Percentiles rank a stretch among this genome's conserved stretches.
Conservation (phyloP, 2,113 vertebrate genomes). For the Thalassarche chlororhynchos region DNA sequence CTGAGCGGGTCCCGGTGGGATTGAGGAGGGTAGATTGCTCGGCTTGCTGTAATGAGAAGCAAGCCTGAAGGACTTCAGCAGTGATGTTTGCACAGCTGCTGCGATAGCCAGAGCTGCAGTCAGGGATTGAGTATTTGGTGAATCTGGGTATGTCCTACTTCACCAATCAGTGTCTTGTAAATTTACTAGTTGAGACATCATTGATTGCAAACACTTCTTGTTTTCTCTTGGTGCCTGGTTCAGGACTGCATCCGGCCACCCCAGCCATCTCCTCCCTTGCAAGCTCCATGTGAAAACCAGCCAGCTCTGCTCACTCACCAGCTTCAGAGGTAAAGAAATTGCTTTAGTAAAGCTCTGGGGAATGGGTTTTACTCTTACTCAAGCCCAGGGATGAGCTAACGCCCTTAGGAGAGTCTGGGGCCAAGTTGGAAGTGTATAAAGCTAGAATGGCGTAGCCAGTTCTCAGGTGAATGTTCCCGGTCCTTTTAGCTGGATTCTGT, state of each 20-base stretch:
- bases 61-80: not conserved
- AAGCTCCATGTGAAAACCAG: conserved; percentile 94
- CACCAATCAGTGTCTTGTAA: not conserved
- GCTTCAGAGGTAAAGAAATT: conserved; percentile 89
- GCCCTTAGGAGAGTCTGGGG: not conserved
- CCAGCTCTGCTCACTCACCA: conserved; percentile 98
- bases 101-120: not conserved
- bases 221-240: conserved; percentile 18
- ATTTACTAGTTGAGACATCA: not conserved
- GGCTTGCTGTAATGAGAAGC: not conserved
- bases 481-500: not conserved
- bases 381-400: not conserved
- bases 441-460: not conserved
- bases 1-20: not conserved
- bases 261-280: conserved; percentile 81
- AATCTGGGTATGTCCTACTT: not conserved
- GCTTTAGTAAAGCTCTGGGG: not conserved
- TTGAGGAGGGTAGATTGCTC: not conserved
- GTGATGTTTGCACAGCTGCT: not conserved
- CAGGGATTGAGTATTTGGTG: not conserved
- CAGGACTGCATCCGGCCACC: conserved; percentile 80
- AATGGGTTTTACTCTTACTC: not conserved
- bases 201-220: not conserved
- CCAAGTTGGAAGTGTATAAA: not conserved
- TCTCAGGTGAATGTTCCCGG: not conserved